These are phyloP conservation scores for Poicephalus meyeri DNA, from an alignment of 2,113 vertebrate species.

Conservation along the genomic window DNA sequence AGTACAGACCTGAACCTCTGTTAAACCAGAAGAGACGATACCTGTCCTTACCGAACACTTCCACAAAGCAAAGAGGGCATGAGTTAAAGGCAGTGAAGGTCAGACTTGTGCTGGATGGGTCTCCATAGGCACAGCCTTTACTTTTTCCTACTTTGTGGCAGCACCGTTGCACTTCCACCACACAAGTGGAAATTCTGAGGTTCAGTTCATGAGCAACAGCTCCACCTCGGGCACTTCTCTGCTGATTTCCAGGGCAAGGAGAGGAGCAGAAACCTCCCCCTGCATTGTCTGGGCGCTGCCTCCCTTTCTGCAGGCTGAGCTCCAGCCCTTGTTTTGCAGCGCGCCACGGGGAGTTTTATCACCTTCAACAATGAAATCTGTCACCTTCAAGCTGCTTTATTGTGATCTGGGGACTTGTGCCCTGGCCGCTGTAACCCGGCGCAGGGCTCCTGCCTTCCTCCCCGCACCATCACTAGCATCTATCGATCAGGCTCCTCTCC, in stretches of 20 bases:
- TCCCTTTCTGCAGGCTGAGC: neutral
- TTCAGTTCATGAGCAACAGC: fast-evolving
- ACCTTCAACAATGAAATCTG: slow-evolving; percentile 66
- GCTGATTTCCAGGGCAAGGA: neutral
- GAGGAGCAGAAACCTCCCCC: neutral
- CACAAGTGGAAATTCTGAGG: neutral
- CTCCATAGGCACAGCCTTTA: neutral
- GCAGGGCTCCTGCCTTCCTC: neutral
- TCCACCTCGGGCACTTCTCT: neutral
- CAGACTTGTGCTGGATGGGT: neutral
- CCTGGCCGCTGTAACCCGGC: neutral
- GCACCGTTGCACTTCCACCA: fast-evolving
- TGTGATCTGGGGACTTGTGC: slow-evolving; percentile 26
- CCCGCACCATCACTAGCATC: fast-evolving
- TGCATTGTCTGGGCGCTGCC: neutral
- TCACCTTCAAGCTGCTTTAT: slow-evolving; percentile 66
- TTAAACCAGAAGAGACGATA: neutral
- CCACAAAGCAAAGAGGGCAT: neutral
- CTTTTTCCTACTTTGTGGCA: neutral
- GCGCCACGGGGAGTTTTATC: slow-evolving; percentile 29
- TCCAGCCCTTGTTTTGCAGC: slow-evolving; percentile 59
- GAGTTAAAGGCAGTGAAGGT: neutral
- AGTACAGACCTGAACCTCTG: neutral
- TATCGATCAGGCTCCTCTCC: neutral
- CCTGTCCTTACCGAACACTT: neutral